A percentile compares a stretch with the other conserved stretches of the same genome.
phyloP scores from a whole-genome alignment of 30 jellyfish, hydroid and myxozoan species.

The Turritopsis rubra region DNA sequence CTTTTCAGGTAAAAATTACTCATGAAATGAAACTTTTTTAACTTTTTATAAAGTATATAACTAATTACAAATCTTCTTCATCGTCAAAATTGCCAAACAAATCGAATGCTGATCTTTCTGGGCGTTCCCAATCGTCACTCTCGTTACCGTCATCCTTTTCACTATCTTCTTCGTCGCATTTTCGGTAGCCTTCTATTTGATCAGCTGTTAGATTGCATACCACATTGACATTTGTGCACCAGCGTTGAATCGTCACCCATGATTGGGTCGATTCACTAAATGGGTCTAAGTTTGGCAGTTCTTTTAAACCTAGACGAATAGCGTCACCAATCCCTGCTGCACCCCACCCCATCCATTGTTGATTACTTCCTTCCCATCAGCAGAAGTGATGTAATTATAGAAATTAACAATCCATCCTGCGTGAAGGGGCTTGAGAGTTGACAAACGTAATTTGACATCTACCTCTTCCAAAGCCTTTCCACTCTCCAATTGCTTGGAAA shows the following conservation, averaged over 20 bases:
- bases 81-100: no score
- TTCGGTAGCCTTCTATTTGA: constrained; percentile 5
- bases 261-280: constrained; percentile 12
- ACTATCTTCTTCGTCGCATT: background rate
- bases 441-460: constrained; percentile 1
- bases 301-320: background rate
- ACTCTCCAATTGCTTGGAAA: constrained; percentile 10
- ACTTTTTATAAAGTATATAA: no score
- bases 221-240: background rate
- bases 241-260: background rate
- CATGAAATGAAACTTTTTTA: no score
- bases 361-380: constrained; percentile 7
- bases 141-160: no score
- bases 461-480: constrained; percentile 17
- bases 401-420: constrained; percentile 24
- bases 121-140: no score
- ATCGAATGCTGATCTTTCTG: no score
- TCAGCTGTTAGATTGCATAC: background rate
- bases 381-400: constrained; percentile 24
- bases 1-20: no score
- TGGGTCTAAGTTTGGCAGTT: background rate
- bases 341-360: constrained; percentile 2
- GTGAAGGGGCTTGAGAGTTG: constrained; percentile 29
- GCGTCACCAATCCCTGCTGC: background rate
- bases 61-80: no score